Evolutionary conservation across 1,140 invertebrate species (phyloP).

Genomic region (Colletes latitarsis): DNA sequence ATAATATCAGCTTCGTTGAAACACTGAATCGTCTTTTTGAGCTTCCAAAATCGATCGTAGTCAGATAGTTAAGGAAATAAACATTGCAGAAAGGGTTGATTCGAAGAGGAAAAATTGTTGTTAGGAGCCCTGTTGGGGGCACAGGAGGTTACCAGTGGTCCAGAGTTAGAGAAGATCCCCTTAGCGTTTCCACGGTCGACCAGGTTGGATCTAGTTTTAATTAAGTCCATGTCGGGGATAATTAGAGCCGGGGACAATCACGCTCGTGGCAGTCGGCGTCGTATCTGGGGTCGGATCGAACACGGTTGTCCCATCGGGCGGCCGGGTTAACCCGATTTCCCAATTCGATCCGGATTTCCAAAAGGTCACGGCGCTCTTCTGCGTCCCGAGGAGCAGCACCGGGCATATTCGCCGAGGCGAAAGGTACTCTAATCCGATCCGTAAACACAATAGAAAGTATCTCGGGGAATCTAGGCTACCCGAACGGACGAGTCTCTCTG

Average conservation of each 20-base stretch:
- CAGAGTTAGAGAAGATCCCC: too few relatives aligned
- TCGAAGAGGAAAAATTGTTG: too few relatives aligned
- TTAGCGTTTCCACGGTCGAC: not conserved
- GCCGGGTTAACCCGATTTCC: slow-evolving; percentile 25
- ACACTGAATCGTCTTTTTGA: too few relatives aligned
- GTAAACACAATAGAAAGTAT: slow-evolving; percentile 78
- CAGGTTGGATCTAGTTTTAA: not conserved
- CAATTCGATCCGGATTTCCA: slow-evolving; percentile 32
- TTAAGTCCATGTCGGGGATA: not conserved
- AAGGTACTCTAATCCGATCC: slow-evolving; percentile 72
- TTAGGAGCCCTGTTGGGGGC: too few relatives aligned
- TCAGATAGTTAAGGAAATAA: too few relatives aligned
- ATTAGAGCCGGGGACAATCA: slow-evolving; percentile 9
- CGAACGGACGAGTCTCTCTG: slow-evolving; percentile 44
- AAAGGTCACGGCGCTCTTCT: slow-evolving; percentile 29
- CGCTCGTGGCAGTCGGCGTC: not conserved
- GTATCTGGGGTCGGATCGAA: slow-evolving; percentile 6
- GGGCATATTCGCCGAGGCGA: slow-evolving; percentile 58
- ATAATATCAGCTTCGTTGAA: too few relatives aligned
- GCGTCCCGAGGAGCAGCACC: slow-evolving; percentile 2
- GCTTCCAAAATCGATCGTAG: too few relatives aligned
- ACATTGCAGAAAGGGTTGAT: too few relatives aligned
- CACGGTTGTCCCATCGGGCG: not conserved
- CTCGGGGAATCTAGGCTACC: slow-evolving; percentile 71
- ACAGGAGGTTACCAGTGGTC: too few relatives aligned